Conservation (phyloP, 2,888 invertebrate species). For the Lissocephala sabroskyi region DNA sequence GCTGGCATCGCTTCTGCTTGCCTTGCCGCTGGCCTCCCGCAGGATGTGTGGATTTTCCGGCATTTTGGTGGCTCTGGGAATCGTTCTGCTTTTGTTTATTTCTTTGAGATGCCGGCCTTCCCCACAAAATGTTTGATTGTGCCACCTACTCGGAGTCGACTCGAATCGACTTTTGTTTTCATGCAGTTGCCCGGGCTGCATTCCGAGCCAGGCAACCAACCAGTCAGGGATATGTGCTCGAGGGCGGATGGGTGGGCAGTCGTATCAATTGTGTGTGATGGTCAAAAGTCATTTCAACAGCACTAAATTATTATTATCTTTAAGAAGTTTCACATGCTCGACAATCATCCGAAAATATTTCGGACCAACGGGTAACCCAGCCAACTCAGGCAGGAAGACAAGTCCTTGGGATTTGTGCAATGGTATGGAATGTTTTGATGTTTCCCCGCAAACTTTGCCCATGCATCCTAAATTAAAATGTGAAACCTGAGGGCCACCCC, state of each 20-base stretch:
- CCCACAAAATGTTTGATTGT: conserved; percentile 26
- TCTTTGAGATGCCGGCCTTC: conserved; percentile 50
- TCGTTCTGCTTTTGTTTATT: conserved; percentile 51
- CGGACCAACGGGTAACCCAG: neutral
- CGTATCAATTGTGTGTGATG: conserved; percentile 73
- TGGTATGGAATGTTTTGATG: conserved; percentile 60
- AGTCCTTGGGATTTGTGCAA: conserved; percentile 50
- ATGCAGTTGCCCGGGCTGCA: conserved; percentile 34
- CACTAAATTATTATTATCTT: conserved; percentile 75
- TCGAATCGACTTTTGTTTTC: conserved; percentile 38
- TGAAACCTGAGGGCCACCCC: too few species aligned
- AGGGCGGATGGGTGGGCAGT: conserved; percentile 11
- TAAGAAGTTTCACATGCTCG: conserved; percentile 71
- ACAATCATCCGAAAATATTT: conserved; percentile 53
- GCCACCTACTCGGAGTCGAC: conserved; percentile 27
- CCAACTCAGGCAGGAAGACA: conserved; percentile 4
- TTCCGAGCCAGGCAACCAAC: conserved; percentile 30
- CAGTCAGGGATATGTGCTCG: too few species aligned
- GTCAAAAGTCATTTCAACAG: conserved; percentile 74
- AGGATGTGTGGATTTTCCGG: conserved; percentile 64
- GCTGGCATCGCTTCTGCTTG: conserved; percentile 17
- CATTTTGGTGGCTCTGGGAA: conserved; percentile 53
- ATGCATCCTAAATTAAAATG: too few species aligned
- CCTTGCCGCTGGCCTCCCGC: conserved; percentile 16
- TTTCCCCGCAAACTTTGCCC: too few species aligned